These are phyloP conservation scores for Aphidius ervi DNA, from an alignment of 1,140 invertebrate species.

Conservation along the genomic window DNA sequence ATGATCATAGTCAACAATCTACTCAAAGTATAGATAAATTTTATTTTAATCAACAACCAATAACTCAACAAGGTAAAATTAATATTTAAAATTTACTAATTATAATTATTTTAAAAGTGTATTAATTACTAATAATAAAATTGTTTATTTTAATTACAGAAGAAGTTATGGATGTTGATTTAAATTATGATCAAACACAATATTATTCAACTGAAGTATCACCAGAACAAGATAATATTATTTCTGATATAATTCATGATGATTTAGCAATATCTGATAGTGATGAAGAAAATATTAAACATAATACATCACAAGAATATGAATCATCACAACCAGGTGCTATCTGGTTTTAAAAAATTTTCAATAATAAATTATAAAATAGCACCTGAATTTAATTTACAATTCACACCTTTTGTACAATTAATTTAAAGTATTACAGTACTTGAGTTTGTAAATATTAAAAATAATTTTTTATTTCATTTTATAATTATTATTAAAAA, in stretches of 20 bases:
- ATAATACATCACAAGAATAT: conserved; percentile 29
- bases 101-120: conserved; percentile 4
- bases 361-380: too few species aligned
- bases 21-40: conserved; percentile 71
- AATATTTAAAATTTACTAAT: background rate
- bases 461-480: too few species aligned
- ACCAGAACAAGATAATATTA: conserved; percentile 50
- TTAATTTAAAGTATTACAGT: too few species aligned
- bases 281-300: conserved; percentile 61
- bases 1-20: conserved; percentile 63
- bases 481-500: too few species aligned
- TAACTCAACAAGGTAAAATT: conserved; percentile 42
- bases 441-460: too few species aligned
- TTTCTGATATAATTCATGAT: conserved; percentile 58
- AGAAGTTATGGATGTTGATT: conserved; percentile 75
- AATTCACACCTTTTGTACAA: too few species aligned
- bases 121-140: conserved; percentile 1
- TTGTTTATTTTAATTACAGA: conserved; percentile 50
- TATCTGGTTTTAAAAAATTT: conserved; percentile 52
- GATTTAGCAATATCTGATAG: conserved; percentile 78
- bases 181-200: conserved; percentile 83
- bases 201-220: conserved; percentile 62
- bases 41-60: conserved; percentile 59
- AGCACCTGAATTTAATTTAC: too few species aligned
- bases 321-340: conserved; percentile 40